Conservation (phyloP, 2,888 invertebrate species). For the Heliconius ethilla region DNA sequence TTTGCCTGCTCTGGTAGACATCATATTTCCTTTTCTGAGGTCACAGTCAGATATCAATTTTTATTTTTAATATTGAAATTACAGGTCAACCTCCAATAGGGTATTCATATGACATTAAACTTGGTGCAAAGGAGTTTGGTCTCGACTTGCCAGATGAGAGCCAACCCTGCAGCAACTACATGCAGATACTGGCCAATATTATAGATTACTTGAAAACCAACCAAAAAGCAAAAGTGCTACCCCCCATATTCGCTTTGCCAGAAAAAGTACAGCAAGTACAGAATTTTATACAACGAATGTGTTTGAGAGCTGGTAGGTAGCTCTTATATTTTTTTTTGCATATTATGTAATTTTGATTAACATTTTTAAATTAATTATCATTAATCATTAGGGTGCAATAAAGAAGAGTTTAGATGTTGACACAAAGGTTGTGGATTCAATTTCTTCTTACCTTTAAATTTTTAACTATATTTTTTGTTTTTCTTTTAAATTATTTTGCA, state of each 20-base stretch:
- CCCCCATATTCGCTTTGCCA: slow-evolving; percentile 68
- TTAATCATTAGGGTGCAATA: too few species aligned
- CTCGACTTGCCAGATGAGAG: slow-evolving; percentile 62
- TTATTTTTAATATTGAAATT: slow-evolving; percentile 19
- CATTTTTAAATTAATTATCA: too few species aligned
- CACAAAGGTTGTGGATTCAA: too few species aligned
- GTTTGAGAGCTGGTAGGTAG: slow-evolving; percentile 58
- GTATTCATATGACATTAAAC: slow-evolving; percentile 65
- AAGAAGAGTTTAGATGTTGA: too few species aligned
- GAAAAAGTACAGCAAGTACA: slow-evolving; percentile 59
- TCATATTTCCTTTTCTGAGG: too few species aligned
- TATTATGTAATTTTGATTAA: too few species aligned
- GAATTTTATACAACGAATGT: slow-evolving; percentile 65
- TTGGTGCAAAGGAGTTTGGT: slow-evolving; percentile 55
- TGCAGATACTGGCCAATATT: slow-evolving; percentile 60
- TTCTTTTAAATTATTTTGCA: too few species aligned
- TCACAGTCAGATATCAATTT: not conserved
- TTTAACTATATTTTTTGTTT: too few species aligned
- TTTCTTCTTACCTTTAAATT: too few species aligned
- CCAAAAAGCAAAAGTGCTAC: slow-evolving; percentile 48
- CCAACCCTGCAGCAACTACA: slow-evolving; percentile 50
- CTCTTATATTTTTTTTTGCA: too few species aligned
- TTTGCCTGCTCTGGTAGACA: too few species aligned
- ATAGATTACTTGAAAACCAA: slow-evolving; percentile 63
- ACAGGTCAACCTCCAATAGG: slow-evolving; percentile 66